Percentiles rank a stretch among this genome's conserved stretches.
phyloP scores from a whole-genome alignment of 2,113 vertebrate species.

The Callorhinus ursinus region DNA sequence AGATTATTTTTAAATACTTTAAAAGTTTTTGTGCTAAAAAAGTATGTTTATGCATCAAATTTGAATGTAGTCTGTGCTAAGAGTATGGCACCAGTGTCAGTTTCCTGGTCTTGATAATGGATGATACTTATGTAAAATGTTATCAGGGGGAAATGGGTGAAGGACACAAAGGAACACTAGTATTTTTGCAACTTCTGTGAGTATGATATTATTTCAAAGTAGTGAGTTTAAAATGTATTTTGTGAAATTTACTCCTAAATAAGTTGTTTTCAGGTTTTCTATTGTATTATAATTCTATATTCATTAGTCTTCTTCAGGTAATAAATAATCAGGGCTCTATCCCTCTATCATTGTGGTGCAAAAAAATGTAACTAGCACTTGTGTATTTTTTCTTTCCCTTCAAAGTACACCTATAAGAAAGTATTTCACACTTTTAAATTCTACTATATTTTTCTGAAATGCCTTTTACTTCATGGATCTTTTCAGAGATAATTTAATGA shows the following conservation, averaged over 20 bases:
- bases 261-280: background rate
- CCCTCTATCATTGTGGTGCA: background rate
- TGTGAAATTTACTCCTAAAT: background rate
- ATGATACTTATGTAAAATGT: background rate
- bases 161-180: background rate
- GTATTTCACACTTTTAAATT: background rate
- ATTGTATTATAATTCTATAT: background rate
- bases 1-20: background rate
- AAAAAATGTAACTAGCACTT: background rate
- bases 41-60: background rate
- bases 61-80: background rate
- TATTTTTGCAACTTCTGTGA: background rate
- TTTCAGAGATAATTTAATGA: background rate
- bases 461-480: background rate
- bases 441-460: constrained; percentile 4
- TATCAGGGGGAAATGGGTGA: background rate
- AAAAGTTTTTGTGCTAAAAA: constrained; percentile 24
- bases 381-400: background rate
- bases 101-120: background rate
- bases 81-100: background rate
- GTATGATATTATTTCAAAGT: background rate
- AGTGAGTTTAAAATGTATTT: background rate
- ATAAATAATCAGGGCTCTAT: background rate
- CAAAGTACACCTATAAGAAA: background rate
- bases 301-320: background rate